Base-by-base conservation (phyloP, 35 echinoderm and acorn worm species). In the Heliocidaris erythrogramma region DNA sequence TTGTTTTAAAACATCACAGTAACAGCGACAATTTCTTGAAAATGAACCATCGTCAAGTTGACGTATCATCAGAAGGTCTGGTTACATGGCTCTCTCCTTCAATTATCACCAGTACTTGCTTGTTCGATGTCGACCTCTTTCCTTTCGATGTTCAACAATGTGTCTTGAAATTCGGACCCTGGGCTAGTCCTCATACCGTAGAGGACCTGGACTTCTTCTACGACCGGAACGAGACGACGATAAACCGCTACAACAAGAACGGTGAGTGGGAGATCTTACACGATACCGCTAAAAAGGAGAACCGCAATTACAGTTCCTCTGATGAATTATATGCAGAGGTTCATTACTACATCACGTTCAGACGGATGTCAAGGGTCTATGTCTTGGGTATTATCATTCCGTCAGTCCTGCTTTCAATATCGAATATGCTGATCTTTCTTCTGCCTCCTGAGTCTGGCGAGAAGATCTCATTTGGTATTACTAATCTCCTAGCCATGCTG, bases 351-450 rank as follows among this genome's bases (percentile, higher is more conserved):
- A 13, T 96, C 7, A 92, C 59, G 47, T 91, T 97, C 21, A 59
- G 59, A 86, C 50, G 96, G 42, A 69, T 32, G 5, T 94, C 95
- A 14, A 48, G 52, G 13, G 96, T 96, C 88, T 94, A 97, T 59
- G 91, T 90, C 30, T n/a, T 86, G 5, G 94, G 91, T 71, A 91
- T 97, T 65, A 71, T 97, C 27, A 35, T 97, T 24, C 96, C 96
- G 5, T 97, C 95, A 94, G 21, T 94, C 13, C 84, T 97, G 30
- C 90, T 97, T 16, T 97, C 96, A 48, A 10, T 96, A 32, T 32
- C 96, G 31, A 96, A 90, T 49, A 30, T 97, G 32, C 88, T 97
- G 6, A 86, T 96, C 27, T 97, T 97, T 69, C 92, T 97, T 13
- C 35, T 42, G 35, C 35, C 35, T 42, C 35, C 35, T 3, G 35